Percentiles rank a stretch among this genome's conserved stretches.
Evolutionary conservation across 1,140 invertebrate genomes (phyloP).

Genomic region (Dendroctonus ponderosae): DNA sequence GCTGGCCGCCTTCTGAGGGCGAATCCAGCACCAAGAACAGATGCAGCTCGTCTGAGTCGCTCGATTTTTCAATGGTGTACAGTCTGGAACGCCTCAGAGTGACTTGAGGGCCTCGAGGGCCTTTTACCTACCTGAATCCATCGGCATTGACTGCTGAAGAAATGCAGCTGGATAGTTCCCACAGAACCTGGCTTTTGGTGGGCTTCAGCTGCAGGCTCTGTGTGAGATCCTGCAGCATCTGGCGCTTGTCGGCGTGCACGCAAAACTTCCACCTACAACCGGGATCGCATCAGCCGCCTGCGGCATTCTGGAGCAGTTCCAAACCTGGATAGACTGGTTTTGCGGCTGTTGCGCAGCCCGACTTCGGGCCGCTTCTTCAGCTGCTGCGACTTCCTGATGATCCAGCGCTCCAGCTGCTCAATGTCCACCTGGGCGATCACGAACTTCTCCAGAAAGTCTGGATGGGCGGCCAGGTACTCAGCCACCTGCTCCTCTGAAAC

Average conservation of each 20-base stretch:
- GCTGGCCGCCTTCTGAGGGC: constrained; percentile 35
- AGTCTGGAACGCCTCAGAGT: constrained; percentile 35
- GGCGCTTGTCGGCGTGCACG: constrained; percentile 62
- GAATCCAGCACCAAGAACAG: constrained; percentile 47
- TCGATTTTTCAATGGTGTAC: constrained; percentile 36
- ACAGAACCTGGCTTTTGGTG: constrained; percentile 59
- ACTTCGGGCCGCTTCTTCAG: constrained; percentile 50
- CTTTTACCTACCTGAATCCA: constrained; percentile 50
- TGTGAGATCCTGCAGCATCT: constrained; percentile 62
- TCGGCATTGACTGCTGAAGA: constrained; percentile 61
- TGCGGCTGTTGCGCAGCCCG: constrained; percentile 44
- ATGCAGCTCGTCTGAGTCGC: constrained; percentile 42
- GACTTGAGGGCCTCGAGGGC: background rate
- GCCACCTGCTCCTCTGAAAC: constrained; percentile 50
- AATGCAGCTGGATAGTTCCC: constrained; percentile 62
- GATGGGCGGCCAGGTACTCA: constrained; percentile 55
- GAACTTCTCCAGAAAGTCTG: constrained; percentile 59
- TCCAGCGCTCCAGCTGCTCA: constrained; percentile 61
- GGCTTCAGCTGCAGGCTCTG: constrained; percentile 56
- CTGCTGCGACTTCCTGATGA: constrained; percentile 57
- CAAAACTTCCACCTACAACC: constrained; percentile 59
- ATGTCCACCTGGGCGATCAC: constrained; percentile 58
- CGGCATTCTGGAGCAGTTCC: background rate
- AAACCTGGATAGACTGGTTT: constrained; percentile 52
- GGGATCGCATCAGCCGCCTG: background rate